phyloP scores from a whole-genome alignment of 2,797 vertebrate species.

The Mormyrus proboscirostris region DNA sequence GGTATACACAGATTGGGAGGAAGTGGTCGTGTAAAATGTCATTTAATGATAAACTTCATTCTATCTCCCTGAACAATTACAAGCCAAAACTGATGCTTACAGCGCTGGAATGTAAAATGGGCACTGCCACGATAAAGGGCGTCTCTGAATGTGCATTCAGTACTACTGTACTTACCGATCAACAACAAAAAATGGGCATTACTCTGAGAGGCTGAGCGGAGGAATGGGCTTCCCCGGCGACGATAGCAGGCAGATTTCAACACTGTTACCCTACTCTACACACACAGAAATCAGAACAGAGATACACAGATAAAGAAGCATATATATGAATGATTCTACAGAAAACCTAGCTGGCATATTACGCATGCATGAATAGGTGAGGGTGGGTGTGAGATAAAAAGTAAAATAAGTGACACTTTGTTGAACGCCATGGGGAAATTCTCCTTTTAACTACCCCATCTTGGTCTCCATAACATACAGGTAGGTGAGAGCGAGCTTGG shows the following conservation, averaged over 20 bases:
- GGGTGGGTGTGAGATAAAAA: background rate
- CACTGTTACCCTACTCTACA: background rate
- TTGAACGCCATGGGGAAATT: background rate
- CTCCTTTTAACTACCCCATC: background rate
- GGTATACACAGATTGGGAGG: slow-evolving; percentile 24
- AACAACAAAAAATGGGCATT: background rate
- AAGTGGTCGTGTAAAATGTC: slow-evolving; percentile 30
- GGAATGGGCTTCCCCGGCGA: background rate
- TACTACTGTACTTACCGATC: background rate
- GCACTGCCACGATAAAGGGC: background rate
- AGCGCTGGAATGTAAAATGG: slow-evolving; percentile 21
- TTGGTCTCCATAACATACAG: background rate
- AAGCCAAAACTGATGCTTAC: slow-evolving; percentile 9
- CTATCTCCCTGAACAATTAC: slow-evolving; percentile 27
- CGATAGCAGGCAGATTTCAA: background rate
- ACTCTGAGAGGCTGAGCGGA: background rate
- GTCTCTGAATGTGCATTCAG: slow-evolving; percentile 7
- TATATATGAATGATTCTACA: background rate
- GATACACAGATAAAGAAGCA: background rate
- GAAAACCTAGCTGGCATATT: background rate
- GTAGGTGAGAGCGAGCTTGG: background rate
- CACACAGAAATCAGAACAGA: background rate
- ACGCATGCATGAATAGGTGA: background rate
- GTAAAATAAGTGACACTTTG: background rate
- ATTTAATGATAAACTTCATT: slow-evolving; percentile 20